These are phyloP conservation scores for Sardina pilchardus DNA, from an alignment of 2,113 vertebrate genomes.

Conservation along the genomic window DNA sequence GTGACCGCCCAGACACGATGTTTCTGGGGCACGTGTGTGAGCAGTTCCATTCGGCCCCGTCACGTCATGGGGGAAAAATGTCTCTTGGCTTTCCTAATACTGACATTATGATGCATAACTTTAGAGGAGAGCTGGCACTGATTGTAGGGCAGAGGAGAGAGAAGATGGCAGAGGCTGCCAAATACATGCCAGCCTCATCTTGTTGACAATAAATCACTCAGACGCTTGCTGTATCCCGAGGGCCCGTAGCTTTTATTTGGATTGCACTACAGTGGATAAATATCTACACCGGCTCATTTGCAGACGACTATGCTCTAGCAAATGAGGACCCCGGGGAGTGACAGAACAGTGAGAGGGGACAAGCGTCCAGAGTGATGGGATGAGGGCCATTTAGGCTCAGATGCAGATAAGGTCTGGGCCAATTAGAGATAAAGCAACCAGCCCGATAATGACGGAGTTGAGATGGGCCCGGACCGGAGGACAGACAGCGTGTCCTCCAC, in stretches of 20 bases:
- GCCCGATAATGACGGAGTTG: too few species aligned
- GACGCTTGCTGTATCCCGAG: slow-evolving; percentile 13
- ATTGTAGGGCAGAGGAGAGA: not conserved
- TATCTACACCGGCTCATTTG: slow-evolving; percentile 37
- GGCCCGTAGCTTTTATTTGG: slow-evolving; percentile 2
- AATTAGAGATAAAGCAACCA: too few species aligned
- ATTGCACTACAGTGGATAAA: slow-evolving; percentile 38
- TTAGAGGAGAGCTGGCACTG: not conserved
- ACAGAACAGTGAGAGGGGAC: not conserved
- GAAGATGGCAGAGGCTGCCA: slow-evolving; percentile 44
- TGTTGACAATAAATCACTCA: slow-evolving; percentile 54
- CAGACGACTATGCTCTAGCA: slow-evolving; percentile 6
- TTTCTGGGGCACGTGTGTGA: too few species aligned
- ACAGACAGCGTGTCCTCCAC: too few species aligned
- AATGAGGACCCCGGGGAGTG: slow-evolving; percentile 28
- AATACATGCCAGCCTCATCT: slow-evolving; percentile 50
- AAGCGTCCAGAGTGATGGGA: too few species aligned
- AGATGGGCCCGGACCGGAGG: too few species aligned
- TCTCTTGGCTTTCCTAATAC: not conserved
- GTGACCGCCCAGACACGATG: not conserved
- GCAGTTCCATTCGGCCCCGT: too few species aligned
- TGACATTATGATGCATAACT: slow-evolving; percentile 44
- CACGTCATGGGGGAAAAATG: not conserved
- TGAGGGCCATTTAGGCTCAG: too few species aligned
- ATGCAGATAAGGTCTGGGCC: too few species aligned